Evolutionary conservation across 1,140 invertebrate species (phyloP), one percentile per base, ranked within the genome.

Genomic region (Trichomalopsis sarcophagae): DNA sequence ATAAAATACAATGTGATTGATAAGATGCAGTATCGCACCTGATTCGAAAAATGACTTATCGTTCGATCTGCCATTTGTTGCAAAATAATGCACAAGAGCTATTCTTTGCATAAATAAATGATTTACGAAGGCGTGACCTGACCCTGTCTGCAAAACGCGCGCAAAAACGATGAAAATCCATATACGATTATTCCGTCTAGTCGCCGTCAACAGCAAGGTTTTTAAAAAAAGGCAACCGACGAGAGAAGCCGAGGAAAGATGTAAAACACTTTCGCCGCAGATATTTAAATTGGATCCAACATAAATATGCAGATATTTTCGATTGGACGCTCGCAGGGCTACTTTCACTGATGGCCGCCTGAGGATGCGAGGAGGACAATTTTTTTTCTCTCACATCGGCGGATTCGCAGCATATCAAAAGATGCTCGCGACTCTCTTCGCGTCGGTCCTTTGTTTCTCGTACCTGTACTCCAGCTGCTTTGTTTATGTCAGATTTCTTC

Each of bases 201-300:
- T 44, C 40, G 40, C 40, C 6, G 6, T 11, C 10, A 44, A 36
- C 33, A 44, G 40, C 40, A 44, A 44, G 11, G 6, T 10, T 44
- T 44, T n/a, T n/a, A 40, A 44, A 44, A 44, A 44, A 44, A 6
- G 5, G 33, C 40, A 44, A 9, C 40, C 40, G 40, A 44, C 40
- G 9, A 44, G 40, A 44, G 40, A 44, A 44, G 40, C 40, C 40
- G 40, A 44, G 40, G 40, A 44, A 44, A 68, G 40, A 68, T 77
- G n/a, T 79, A 77, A 44, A 81, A 66, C 30, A 81, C 84, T 85
- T 85, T 85, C 84, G 73, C 84, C 79, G 27, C 23, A 62, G 74
- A 82, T 77, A 85, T 85, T 77, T 55, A 81, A 81, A 81, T 81
- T 69, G 84, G 14, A 81, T 17, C 40, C 62, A 10, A 27, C 33